Conservation (phyloP, 2,888 invertebrate species). For the Nephrotoma flavescens region DNA sequence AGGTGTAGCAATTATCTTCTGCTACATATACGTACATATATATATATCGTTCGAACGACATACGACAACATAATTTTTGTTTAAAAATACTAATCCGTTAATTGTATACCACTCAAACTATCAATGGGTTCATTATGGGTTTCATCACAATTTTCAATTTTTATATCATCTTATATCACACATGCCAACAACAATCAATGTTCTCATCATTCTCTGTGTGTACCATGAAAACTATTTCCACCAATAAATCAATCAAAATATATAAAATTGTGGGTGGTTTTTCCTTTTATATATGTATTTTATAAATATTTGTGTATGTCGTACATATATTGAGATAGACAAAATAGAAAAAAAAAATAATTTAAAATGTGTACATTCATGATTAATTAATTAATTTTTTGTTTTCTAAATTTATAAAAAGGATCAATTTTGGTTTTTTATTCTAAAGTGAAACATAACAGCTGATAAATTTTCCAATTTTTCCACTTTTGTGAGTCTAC, state of each 20-base stretch:
- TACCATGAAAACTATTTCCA: background rate
- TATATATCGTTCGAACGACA: background rate
- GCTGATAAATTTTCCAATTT: background rate
- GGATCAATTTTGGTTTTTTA: background rate
- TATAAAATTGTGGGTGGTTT: background rate
- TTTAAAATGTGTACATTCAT: background rate
- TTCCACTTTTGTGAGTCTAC: background rate
- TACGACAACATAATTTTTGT: background rate
- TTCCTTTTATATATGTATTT: background rate
- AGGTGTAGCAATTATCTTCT: background rate
- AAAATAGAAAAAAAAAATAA: background rate
- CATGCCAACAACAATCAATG: background rate
- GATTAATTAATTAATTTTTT: background rate
- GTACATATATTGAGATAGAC: background rate
- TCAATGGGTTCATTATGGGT: background rate
- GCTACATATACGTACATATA: too few relatives aligned
- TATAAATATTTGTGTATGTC: too few relatives aligned
- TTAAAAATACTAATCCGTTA: background rate
- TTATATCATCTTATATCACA: background rate
- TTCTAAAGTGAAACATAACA: slow-evolving; percentile 2
- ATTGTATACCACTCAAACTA: background rate
- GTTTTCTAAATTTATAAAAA: background rate
- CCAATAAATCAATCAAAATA: background rate
- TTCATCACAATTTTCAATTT: background rate
- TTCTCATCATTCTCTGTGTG: background rate